phyloP scores from a whole-genome alignment of 2,888 invertebrate genomes.

The Chirona hameri region DNA sequence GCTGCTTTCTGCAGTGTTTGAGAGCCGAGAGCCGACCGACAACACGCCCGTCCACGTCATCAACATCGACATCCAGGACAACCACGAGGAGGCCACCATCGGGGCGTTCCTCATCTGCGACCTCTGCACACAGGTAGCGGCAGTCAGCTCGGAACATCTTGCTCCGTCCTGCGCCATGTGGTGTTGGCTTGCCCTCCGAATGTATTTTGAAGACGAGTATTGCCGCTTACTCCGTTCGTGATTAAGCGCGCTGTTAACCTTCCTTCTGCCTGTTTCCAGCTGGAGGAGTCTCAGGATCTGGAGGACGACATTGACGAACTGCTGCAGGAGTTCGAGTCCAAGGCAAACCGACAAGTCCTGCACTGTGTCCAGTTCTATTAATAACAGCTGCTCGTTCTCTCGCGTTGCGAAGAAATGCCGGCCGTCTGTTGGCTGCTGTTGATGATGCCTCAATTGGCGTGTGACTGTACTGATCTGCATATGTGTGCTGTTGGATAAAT shows the following conservation, averaged over 20 bases:
- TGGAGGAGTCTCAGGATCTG: conserved; percentile 84
- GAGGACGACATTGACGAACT: conserved; percentile 98
- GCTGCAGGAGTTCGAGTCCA: conserved; percentile 87
- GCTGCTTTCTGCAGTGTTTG: conserved; percentile 52
- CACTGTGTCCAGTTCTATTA: conserved; percentile 94
- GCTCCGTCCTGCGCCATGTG: not conserved
- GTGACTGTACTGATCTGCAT: not conserved
- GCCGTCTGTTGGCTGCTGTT: no score
- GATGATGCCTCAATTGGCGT: no score
- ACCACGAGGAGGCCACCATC: conserved; percentile 98
- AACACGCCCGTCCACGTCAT: conserved; percentile 92
- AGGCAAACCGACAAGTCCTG: conserved; percentile 77
- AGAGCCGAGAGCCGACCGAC: conserved; percentile 69
- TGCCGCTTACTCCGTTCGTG: no score
- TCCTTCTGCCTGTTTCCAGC: conserved; percentile 46
- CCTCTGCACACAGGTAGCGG: conserved; percentile 77
- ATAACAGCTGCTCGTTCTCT: conserved; percentile 43
- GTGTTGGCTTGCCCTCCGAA: not conserved
- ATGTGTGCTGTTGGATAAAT: not conserved
- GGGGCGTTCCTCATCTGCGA: conserved; percentile 97
- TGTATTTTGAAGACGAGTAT: no score
- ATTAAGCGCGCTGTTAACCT: not conserved
- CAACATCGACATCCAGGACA: conserved; percentile 98
- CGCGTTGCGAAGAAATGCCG: not conserved
- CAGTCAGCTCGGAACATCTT: not conserved